Percentiles rank a stretch among this genome's conserved stretches.
phyloP scores from a whole-genome alignment of 92 coral and sea anemone species.

The Blastomussa wellsi region DNA sequence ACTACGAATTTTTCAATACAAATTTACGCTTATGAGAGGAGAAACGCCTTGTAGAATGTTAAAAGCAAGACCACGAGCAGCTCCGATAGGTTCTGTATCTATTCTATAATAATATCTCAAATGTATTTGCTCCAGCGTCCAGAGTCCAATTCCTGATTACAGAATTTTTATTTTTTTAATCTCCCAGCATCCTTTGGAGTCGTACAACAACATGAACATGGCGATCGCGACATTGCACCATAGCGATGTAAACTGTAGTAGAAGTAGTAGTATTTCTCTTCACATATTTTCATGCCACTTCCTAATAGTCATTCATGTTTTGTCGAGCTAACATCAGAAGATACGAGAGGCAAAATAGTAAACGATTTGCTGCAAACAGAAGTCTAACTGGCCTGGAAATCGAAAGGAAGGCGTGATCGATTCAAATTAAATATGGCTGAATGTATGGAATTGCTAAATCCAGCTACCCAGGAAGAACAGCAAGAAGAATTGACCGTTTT shows the following conservation, averaged over 20 bases:
- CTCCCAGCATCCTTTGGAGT: constrained; percentile 12
- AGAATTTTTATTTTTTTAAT: background rate
- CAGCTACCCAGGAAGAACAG: constrained; percentile 64
- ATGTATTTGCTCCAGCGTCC: background rate
- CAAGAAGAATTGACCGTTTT: constrained; percentile 80
- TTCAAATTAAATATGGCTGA: constrained; percentile 45
- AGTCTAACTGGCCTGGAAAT: no score
- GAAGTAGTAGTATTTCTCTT: background rate
- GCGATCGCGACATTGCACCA: constrained; percentile 13
- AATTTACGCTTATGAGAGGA: no score
- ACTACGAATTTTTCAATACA: no score
- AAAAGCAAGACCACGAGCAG: no score
- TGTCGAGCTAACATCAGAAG: background rate
- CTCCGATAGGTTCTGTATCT: no score
- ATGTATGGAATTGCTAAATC: constrained; percentile 50
- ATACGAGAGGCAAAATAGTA: background rate
- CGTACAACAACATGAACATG: background rate
- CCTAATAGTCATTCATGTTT: background rate
- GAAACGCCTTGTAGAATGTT: no score
- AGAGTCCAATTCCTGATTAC: background rate
- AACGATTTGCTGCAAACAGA: background rate
- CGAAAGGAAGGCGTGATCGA: background rate
- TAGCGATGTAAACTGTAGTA: background rate
- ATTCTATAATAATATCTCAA: background rate
- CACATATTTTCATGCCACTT: background rate